phyloP scores from a whole-genome alignment of 1,140 invertebrate genomes.

The Drosophila bifasciata region DNA sequence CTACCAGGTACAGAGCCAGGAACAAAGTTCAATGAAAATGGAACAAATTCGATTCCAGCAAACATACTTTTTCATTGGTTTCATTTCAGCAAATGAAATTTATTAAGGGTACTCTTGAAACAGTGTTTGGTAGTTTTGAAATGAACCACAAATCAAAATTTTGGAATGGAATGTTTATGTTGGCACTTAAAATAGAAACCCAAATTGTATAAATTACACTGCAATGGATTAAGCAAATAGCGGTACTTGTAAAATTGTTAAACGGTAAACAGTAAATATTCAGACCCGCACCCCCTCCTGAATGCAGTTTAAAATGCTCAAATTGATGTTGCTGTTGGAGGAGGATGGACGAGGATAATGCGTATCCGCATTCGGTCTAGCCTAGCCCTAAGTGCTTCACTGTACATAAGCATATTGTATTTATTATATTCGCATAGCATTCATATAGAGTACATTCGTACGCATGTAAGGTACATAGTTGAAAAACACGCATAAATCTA shows the following conservation, averaged over 20 bases:
- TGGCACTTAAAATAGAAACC: no score
- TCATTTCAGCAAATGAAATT: neutral
- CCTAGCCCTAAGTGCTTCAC: conserved; percentile 44
- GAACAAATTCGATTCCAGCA: neutral
- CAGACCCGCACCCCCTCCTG: conserved; percentile 15
- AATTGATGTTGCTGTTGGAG: conserved; percentile 49
- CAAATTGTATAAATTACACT: no score
- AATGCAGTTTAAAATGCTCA: conserved; percentile 72
- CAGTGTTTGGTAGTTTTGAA: no score
- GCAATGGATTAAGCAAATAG: no score
- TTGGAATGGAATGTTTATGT: no score
- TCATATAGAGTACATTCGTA: conserved; percentile 33
- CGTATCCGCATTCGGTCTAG: neutral
- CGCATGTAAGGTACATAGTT: conserved; percentile 65
- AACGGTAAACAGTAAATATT: neutral
- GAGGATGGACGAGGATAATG: conserved; percentile 25
- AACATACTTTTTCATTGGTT: neutral
- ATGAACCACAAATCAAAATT: no score
- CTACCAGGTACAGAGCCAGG: conserved; percentile 17
- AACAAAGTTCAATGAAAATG: neutral
- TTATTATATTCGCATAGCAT: conserved; percentile 38
- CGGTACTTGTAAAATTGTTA: no score
- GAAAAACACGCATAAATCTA: conserved; percentile 83
- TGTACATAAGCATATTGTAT: conserved; percentile 58
- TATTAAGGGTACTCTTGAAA: no score